Evolutionary conservation across 2,888 invertebrate species (phyloP).

Genomic region (Drosophila formosana): DNA sequence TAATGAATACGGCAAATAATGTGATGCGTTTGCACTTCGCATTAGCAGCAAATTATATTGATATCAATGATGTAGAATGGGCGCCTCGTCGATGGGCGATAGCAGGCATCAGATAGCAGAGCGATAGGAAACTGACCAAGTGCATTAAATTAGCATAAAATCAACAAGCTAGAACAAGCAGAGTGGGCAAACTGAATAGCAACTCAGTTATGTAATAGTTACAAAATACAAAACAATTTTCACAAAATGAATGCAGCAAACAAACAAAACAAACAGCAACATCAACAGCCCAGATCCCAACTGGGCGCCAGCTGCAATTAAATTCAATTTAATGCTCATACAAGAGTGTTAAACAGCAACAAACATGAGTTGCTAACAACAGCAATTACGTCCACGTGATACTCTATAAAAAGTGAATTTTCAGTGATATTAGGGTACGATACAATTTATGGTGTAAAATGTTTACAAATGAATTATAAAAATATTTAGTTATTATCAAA

Average conservation of each 20-base stretch:
- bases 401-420: slow-evolving; percentile 8
- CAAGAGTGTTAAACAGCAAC: slow-evolving; percentile 44
- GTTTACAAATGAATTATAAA: no score
- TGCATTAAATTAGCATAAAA: slow-evolving; percentile 80
- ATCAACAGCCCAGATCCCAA: slow-evolving; percentile 1
- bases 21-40: slow-evolving; percentile 54
- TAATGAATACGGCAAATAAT: slow-evolving; percentile 72
- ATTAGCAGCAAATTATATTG: slow-evolving; percentile 74
- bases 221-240: slow-evolving; percentile 65
- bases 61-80: slow-evolving; percentile 47
- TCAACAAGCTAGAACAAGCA: slow-evolving; percentile 48
- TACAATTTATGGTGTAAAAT: no score
- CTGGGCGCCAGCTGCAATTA: slow-evolving; percentile 63
- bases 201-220: slow-evolving; percentile 41
- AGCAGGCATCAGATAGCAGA: background rate
- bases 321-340: slow-evolving; percentile 72
- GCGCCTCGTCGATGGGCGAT: background rate
- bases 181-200: slow-evolving; percentile 18
- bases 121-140: slow-evolving; percentile 32
- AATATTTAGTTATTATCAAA: no score
- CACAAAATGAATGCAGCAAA: slow-evolving; percentile 52
- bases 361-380: background rate
- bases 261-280: slow-evolving; percentile 51
- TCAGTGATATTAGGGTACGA: no score
- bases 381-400: background rate